Evolutionary conservation across 2,888 invertebrate species (phyloP).

Genomic region (Philereme vetulata): DNA sequence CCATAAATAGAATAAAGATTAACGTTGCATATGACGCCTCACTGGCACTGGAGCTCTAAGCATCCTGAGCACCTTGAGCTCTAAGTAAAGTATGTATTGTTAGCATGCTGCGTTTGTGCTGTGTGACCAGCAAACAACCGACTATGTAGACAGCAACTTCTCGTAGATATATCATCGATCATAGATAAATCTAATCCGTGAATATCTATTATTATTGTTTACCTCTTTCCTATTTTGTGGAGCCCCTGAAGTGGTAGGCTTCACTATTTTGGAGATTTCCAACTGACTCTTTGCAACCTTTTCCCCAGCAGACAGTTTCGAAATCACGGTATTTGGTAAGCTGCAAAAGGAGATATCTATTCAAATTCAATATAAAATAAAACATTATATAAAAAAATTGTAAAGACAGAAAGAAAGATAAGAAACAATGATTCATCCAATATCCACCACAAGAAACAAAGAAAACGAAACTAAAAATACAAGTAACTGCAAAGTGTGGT

Average conservation of each 20-base stretch:
- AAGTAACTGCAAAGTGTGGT: background rate
- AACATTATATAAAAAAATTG: background rate
- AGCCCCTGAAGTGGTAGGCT: conserved; percentile 66
- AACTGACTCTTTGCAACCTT: conserved; percentile 72
- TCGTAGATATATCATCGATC: no score
- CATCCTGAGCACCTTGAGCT: no score
- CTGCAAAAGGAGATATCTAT: conserved; percentile 47
- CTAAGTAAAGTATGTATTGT: no score
- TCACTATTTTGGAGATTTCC: conserved; percentile 69
- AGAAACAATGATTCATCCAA: background rate
- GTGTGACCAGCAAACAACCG: no score
- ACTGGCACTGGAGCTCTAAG: no score
- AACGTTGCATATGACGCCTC: no score
- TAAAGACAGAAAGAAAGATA: no score
- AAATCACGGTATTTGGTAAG: conserved; percentile 76
- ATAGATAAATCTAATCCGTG: conserved; percentile 1
- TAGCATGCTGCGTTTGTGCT: no score
- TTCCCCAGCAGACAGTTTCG: conserved; percentile 77
- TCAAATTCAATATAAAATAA: conserved; percentile 9
- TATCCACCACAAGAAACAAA: background rate
- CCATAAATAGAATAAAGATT: no score
- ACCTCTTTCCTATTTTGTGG: conserved; percentile 70
- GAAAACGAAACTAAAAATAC: background rate
- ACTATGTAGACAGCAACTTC: no score
- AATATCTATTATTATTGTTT: conserved; percentile 1